Conservation (phyloP, 2,888 invertebrate species). For the Mamestra brassicae region DNA sequence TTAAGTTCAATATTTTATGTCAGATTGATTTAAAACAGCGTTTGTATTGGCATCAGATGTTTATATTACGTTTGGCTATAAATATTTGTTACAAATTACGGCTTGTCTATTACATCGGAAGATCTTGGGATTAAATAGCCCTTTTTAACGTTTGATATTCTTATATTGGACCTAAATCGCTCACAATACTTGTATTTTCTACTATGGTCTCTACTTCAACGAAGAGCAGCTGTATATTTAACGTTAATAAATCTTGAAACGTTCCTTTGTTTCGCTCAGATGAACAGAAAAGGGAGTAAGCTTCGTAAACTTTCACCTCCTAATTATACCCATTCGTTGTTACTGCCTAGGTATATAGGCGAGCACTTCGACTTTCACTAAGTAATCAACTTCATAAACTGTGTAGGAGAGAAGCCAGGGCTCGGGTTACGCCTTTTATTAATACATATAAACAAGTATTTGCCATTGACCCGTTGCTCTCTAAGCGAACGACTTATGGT, state of each 20-base stretch:
- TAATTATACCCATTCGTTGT: slow-evolving; percentile 60
- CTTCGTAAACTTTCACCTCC: slow-evolving; percentile 58
- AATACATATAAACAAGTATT: slow-evolving; percentile 56
- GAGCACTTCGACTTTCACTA: slow-evolving; percentile 59
- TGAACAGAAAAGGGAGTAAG: slow-evolving; percentile 52
- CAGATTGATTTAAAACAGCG: slow-evolving; percentile 68
- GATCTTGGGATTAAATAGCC: slow-evolving; percentile 43
- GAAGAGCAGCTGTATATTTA: slow-evolving; percentile 7
- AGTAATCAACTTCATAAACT: slow-evolving; percentile 59
- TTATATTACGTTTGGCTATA: slow-evolving; percentile 53
- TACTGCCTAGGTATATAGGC: slow-evolving; percentile 38
- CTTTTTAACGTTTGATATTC: slow-evolving; percentile 53
- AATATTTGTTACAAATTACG: slow-evolving; percentile 45
- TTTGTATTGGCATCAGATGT: slow-evolving; percentile 60
- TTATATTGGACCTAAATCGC: slow-evolving; percentile 10
- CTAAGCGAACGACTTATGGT: slow-evolving; percentile 42
- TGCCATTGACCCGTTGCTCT: slow-evolving; percentile 53
- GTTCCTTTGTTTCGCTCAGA: slow-evolving; percentile 44
- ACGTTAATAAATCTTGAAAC: slow-evolving; percentile 27
- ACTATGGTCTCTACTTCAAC: neutral
- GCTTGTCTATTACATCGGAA: slow-evolving; percentile 44
- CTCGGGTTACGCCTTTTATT: slow-evolving; percentile 50
- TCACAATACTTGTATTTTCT: slow-evolving; percentile 7
- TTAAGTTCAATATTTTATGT: slow-evolving; percentile 67
- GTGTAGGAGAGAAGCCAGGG: slow-evolving; percentile 56